Evolutionary conservation across 2,113 vertebrate genomes (phyloP), one percentile per base, ranked within the genome.

Genomic region (Nestor notabilis): DNA sequence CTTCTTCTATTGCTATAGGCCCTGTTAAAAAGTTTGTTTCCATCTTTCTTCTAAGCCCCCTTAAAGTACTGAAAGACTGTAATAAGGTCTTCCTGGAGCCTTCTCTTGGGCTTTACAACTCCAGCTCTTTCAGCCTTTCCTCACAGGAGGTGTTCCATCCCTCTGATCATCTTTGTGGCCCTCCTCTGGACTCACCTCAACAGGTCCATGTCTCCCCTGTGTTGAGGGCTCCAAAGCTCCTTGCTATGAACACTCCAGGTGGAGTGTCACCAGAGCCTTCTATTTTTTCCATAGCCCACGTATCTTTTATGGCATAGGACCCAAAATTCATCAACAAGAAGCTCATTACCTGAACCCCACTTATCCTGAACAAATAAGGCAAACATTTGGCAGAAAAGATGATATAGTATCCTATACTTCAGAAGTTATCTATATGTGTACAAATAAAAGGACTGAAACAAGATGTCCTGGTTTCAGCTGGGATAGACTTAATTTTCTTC

Each of bases 241-340:
- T 56, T 56, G 55, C n/a, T 31, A 56, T 21, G 18, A 56, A n/a
- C 33, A 56, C 55, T 14, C 55, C 55, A 56, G 33, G 7, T 19
- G 1, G 0, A 10, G 5, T 52, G 14, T 17, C 11, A 25, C 17
- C 21, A 33, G 6, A 46, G 10, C 3, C 17, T 56, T 58, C 28
- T 9, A 35, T 27, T 19, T 14, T 72, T 61, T 53, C 33, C n/a
- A 7, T 20, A 74, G 19, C 20, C 20, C 7, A 16, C 4, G 31
- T 44, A 7, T 10, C 9, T 46, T 56, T 56, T 18, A 72, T 0
- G 13, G 7, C 2, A 11, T 49, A 47, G 12, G 7, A 43, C 6
- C 5, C 24, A 20, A 60, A 24, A 70, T 33, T 23, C 17, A 29
- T 28, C 13, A 70, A 80, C 7, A 49, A 61, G 79, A 70, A 17